These are phyloP conservation scores for Eilema sororculum DNA, from an alignment of 2,888 invertebrate genomes.

Conservation along the genomic window DNA sequence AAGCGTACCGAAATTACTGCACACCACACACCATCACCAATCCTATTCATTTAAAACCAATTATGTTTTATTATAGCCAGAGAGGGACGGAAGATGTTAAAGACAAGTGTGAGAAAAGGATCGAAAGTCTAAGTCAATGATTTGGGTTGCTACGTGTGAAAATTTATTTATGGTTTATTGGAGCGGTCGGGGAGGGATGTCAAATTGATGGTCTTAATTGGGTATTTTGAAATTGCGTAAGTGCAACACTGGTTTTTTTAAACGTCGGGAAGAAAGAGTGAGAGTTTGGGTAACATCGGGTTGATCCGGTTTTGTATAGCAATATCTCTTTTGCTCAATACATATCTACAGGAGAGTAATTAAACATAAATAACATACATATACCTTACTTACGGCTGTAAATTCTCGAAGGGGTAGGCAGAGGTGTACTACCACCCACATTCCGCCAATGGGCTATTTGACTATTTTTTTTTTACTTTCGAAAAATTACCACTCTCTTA, in stretches of 20 bases:
- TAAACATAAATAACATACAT: too few relatives aligned
- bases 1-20: constrained; percentile 68
- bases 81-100: constrained; percentile 59
- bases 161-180: constrained; percentile 36
- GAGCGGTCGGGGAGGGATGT: constrained; percentile 21
- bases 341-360: too few relatives aligned
- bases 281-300: background rate
- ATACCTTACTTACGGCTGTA: too few relatives aligned
- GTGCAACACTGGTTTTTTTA: background rate
- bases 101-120: constrained; percentile 62
- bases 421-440: too few relatives aligned
- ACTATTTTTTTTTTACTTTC: too few relatives aligned
- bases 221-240: constrained; percentile 11
- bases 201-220: constrained; percentile 19
- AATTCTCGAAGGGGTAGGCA: too few relatives aligned
- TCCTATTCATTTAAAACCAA: constrained; percentile 86
- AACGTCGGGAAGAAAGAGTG: background rate
- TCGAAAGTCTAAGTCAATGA: constrained; percentile 35
- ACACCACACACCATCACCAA: constrained; percentile 76
- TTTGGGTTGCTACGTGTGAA: constrained; percentile 41
- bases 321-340: too few relatives aligned
- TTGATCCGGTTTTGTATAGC: too few relatives aligned
- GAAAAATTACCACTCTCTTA: too few relatives aligned
- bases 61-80: constrained; percentile 82
- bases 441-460: too few relatives aligned